Conservation (phyloP, 2,797 vertebrate species). For the Anas georgica region DNA sequence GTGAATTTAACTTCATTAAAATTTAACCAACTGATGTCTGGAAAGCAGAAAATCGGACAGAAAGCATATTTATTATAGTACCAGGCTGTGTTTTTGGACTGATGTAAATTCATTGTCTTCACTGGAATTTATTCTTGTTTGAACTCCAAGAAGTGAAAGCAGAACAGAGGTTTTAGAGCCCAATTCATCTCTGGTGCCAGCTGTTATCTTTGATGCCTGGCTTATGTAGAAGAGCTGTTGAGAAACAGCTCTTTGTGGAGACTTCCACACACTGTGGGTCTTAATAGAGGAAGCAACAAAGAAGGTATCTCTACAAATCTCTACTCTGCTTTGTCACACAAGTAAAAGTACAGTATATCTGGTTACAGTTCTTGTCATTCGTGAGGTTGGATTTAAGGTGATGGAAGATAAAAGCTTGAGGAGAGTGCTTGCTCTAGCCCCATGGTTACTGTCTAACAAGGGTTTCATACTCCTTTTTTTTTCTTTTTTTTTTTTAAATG, state of each 20-base stretch:
- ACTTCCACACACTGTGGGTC: not conserved
- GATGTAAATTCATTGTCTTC: not conserved
- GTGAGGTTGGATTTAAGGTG: not conserved
- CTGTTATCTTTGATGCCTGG: constrained; percentile 34
- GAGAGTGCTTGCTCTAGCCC: not conserved
- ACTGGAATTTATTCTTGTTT: constrained; percentile 5
- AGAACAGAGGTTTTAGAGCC: not conserved
- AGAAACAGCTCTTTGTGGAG: not conserved
- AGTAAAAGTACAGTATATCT: not conserved
- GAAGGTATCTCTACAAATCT: not conserved
- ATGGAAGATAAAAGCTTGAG: not conserved
- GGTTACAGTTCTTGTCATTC: not conserved
- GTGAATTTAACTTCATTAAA: not conserved
- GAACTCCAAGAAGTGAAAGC: constrained; percentile 4
- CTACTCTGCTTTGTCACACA: not conserved
- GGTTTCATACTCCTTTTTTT: not conserved
- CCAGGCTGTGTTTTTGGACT: not conserved
- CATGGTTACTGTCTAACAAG: not conserved
- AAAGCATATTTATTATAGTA: not conserved
- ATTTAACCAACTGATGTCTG: not conserved
- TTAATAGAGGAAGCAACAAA: not conserved
- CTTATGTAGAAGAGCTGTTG: not conserved
- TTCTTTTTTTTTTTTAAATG: not conserved
- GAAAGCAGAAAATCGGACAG: not conserved
- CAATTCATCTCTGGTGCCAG: constrained; percentile 6